A percentile compares a stretch with the other conserved stretches of the same genome.
Conservation (phyloP, 2,888 invertebrate species). For the Gymnocheta viridis region DNA sequence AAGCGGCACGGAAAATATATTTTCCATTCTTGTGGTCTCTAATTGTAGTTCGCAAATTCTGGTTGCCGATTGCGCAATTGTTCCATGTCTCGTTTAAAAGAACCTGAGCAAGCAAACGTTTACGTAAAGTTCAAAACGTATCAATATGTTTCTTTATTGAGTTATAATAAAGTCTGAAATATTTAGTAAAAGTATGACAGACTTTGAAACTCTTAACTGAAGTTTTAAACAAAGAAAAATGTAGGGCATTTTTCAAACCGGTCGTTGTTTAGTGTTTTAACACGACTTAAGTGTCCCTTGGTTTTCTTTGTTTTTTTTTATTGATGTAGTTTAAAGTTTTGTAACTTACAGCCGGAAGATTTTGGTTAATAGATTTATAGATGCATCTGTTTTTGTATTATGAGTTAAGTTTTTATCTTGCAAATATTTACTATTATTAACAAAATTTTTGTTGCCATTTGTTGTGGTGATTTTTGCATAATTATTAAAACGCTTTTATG, state of each 20-base stretch:
- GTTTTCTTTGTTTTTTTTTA: neutral
- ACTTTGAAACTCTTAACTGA: neutral
- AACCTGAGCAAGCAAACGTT: no score
- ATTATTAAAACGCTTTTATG: conserved; percentile 43
- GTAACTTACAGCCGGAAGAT: conserved; percentile 62
- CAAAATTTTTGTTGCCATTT: conserved; percentile 12
- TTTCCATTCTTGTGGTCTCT: no score
- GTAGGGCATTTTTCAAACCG: conserved; percentile 15
- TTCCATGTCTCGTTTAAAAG: no score
- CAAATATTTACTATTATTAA: neutral
- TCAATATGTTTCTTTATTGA: no score
- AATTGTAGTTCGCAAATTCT: no score
- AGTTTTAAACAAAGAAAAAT: neutral
- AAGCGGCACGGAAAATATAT: no score
- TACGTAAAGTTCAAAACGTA: no score
- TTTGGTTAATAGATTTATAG: conserved; percentile 46
- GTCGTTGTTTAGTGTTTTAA: neutral
- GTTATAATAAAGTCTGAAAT: neutral
- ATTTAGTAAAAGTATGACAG: neutral
- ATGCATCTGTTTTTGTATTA: conserved; percentile 24
- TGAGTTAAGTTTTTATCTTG: neutral
- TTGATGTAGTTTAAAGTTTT: conserved; percentile 5
- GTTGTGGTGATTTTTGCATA: conserved; percentile 42
- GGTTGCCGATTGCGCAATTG: no score
- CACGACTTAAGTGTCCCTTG: neutral